phyloP scores from a whole-genome alignment of 2,797 vertebrate genomes.

The Dicrostonyx torquatus region DNA sequence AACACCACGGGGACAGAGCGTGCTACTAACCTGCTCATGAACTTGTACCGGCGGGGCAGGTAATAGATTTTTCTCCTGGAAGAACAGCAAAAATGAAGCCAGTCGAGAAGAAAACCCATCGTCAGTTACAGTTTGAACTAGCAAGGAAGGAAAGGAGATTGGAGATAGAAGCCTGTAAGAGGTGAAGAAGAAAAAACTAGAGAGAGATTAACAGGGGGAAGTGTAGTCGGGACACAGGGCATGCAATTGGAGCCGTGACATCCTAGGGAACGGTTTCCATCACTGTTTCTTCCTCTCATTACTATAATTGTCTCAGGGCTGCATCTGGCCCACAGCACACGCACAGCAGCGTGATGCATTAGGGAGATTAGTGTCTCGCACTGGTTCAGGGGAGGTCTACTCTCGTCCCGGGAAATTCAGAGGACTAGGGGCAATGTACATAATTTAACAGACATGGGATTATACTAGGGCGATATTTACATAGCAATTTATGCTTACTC shows the following conservation, averaged over 20 bases:
- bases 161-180: slow-evolving; percentile 94
- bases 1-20: not conserved
- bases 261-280: not conserved
- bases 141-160: slow-evolving; percentile 93
- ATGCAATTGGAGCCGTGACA: not conserved
- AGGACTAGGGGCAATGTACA: not conserved
- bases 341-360: slow-evolving; percentile 7
- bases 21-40: slow-evolving; percentile 94
- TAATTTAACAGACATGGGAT: slow-evolving; percentile 5
- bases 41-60: slow-evolving; percentile 94
- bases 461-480: not conserved
- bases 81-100: slow-evolving; percentile 93
- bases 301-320: slow-evolving; percentile 47
- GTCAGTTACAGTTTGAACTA: slow-evolving; percentile 93
- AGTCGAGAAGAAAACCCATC: slow-evolving; percentile 93
- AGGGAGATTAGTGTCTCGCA: not conserved
- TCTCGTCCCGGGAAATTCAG: slow-evolving; percentile 24
- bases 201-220: slow-evolving; percentile 90
- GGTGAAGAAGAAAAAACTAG: slow-evolving; percentile 91
- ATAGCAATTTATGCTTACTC: not conserved
- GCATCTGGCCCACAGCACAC: slow-evolving; percentile 10
- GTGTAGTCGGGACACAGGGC: slow-evolving; percentile 80
- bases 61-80: slow-evolving; percentile 98
- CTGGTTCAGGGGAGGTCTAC: not conserved
- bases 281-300: not conserved